Evolutionary conservation across 2,113 vertebrate genomes (phyloP), one percentile per base, ranked within the genome.

Genomic region (Donacobius atricapilla): DNA sequence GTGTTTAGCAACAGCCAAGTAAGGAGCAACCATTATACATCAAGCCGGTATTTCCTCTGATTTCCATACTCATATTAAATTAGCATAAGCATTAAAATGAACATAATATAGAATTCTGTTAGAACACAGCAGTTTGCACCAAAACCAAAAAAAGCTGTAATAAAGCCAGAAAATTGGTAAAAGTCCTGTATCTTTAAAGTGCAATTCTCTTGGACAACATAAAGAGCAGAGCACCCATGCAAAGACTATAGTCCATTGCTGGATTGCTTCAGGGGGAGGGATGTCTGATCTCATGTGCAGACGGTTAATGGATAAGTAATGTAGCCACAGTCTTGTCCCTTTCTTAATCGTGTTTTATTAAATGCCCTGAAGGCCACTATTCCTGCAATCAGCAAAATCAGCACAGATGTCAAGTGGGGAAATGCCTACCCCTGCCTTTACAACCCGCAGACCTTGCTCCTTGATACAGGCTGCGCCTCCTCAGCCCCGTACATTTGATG

Each of bases 341-440:
- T 89, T 70, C 81, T 70, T 90, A 61, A 91, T 82, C 3, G 61
- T 45, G 78, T 85, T 92, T 95, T 89, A 87, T 91, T 93, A 93
- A 91, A 95, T 68, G 76, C 85, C 94, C 85, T 30, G 37, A 70
- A 93, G 90, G 93, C 68, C 69, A 9, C 42, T 82, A 23, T 82
- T 93, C 60, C 68, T 70, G 50, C 77, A 78, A 42, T 56, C 71
- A 70, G 66, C 42, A 91, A 92, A 91, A 83, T 51, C 81, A 70
- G 63, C 47, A 56, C 47, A 93, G 87, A 48, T 0, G 0, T 56
- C 68, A 71, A n/a, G 64, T 6, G 12, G 31, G 60, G 44, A 75
- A 82, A 73, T 60, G 53, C 68, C 48, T 70, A 61, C 21, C 33
- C 45, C 39, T 40, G 21, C 18, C 18, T 27, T 54, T 42, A 23